Base-by-base conservation (phyloP, 2,113 vertebrate species). In the Austrofundulus limnaeus region DNA sequence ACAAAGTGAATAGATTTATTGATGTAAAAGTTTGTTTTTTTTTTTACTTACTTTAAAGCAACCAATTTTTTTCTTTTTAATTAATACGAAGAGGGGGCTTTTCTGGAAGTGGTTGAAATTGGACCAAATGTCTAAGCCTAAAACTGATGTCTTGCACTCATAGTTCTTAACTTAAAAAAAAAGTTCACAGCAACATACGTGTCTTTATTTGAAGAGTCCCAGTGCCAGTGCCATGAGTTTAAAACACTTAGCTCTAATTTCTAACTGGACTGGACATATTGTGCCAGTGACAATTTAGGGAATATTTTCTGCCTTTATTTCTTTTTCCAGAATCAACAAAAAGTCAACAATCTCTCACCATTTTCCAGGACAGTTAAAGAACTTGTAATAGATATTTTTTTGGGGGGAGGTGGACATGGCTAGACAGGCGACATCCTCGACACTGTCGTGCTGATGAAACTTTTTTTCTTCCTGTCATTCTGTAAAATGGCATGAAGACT, bases 231-330 rank as follows among this genome's bases (percentile, higher is more conserved):
- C 77, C 76, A 75, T 66, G 50, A 66, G 66, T 43, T 61, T 55
- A 17, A 41, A 43, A 61, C 67, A 41, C n/a, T 56, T 31, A 20
- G 43, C 38, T 61, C 21, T 11, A 15, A 72, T 66, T 66, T 31
- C 28, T 25, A 70, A 16, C 23, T 60, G 54, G 34, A 71, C 34
- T 23, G 16, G 12, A 53, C 66, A 67, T 15, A 55, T 86, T 73
- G n/a, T 73, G 41, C 62, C 63, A 49, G 62, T 80, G 76, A 75
- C 72, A 59, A n/a, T n/a, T 88, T 87, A 89, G 87, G 88, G 88
- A 85, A 80, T 84, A 67, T 71, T 71, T 75, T 66, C 68, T 52
- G 69, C 56, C 61, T 15, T 46, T 49, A 42, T 50, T 49, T 14
- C 52, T 61, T 70, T 28, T 66, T 59, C 42, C 17, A 23, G 57